These are phyloP conservation scores for Ibycter americanus DNA, from an alignment of 2,797 vertebrate genomes.

Conservation along the genomic window DNA sequence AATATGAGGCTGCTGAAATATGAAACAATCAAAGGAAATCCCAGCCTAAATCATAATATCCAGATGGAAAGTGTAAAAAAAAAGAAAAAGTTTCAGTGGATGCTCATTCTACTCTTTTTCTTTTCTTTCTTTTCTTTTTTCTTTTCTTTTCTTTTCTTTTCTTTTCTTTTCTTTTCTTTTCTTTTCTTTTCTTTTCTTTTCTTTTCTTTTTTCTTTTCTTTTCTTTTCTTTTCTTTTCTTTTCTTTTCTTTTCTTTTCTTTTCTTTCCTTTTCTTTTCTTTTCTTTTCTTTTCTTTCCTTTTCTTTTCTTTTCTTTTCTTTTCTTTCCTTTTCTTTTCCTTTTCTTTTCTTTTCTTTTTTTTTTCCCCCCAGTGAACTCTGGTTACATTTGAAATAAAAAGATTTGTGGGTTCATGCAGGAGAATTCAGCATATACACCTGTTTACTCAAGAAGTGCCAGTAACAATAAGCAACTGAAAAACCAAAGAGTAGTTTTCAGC, in stretches of 20 bases:
- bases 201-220: neutral
- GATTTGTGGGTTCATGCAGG: neutral
- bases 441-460: neutral
- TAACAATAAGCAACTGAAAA: neutral
- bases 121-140: neutral
- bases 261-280: neutral
- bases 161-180: neutral
- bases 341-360: neutral
- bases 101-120: neutral
- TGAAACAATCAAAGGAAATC: conserved; percentile 89
- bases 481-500: neutral
- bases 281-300: neutral
- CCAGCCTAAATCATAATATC: conserved; percentile 65
- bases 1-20: conserved; percentile 52
- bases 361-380: neutral
- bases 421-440: neutral
- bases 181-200: neutral
- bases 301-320: neutral
- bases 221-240: neutral
- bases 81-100: neutral
- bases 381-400: neutral
- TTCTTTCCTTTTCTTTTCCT: neutral
- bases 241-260: neutral
- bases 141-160: no score
- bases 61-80: conserved; percentile 33